phyloP scores from a whole-genome alignment of 2,888 invertebrate species.

The Unio delphinus region DNA sequence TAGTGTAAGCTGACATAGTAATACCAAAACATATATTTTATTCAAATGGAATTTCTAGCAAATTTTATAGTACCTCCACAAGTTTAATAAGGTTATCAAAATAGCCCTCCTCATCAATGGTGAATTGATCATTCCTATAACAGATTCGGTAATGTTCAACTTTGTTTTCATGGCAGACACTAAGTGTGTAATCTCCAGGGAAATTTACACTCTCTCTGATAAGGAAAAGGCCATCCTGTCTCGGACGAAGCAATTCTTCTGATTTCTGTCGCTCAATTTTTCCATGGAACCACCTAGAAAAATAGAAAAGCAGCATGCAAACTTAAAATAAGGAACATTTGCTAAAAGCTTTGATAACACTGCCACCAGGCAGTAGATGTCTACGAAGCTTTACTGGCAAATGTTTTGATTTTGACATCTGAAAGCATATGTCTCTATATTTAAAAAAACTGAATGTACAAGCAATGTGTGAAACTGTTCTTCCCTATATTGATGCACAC shows the following conservation, averaged over 20 bases:
- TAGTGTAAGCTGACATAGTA: too few species aligned
- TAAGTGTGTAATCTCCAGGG: conserved; percentile 98
- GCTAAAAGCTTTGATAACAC: too few species aligned
- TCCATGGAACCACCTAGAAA: conserved; percentile 94
- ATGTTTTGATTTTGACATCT: too few species aligned
- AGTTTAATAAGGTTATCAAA: conserved; percentile 95
- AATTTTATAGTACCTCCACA: conserved; percentile 80
- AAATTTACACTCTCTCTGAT: conserved; percentile 98
- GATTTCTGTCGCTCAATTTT: conserved; percentile 97
- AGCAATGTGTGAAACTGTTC: too few species aligned
- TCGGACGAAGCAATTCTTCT: conserved; percentile 86
- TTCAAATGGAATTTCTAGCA: too few species aligned
- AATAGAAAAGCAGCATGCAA: conserved; percentile 12
- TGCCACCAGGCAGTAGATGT: too few species aligned
- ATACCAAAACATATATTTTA: too few species aligned
- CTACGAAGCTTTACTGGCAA: too few species aligned
- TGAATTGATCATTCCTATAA: conserved; percentile 87
- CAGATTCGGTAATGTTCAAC: conserved; percentile 96
- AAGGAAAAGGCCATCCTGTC: conserved; percentile 86
- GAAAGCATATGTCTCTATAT: too few species aligned
- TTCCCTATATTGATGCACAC: too few species aligned
- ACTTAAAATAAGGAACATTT: too few species aligned
- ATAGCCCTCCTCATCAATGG: conserved; percentile 98
- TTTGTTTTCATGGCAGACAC: conserved; percentile 89
- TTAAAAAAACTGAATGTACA: too few species aligned